Percentiles rank a stretch among this genome's conserved stretches.
Evolutionary conservation across 1,140 invertebrate genomes (phyloP).

Genomic region (Augochlora pura): DNA sequence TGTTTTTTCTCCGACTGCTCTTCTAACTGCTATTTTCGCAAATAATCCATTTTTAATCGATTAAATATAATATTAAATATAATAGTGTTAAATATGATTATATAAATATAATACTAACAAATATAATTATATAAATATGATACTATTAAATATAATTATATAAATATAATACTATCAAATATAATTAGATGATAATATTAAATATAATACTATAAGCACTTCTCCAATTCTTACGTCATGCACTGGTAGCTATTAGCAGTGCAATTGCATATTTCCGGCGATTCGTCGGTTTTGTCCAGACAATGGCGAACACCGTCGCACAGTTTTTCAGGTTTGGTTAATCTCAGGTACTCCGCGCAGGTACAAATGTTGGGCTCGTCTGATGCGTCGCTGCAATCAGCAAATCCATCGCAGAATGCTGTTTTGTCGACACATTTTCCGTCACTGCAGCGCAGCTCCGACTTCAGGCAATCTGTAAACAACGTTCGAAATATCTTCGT

Average conservation of each 20-base stretch:
- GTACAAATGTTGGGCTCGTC: slow-evolving; percentile 86
- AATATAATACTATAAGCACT: neutral
- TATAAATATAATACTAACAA: no score
- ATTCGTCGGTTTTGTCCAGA: slow-evolving; percentile 89
- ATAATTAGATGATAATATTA: no score
- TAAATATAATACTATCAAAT: no score
- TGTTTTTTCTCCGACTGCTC: no score
- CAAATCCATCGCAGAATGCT: slow-evolving; percentile 84
- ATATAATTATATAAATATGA: no score
- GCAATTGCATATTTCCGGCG: slow-evolving; percentile 83
- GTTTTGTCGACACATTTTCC: slow-evolving; percentile 85
- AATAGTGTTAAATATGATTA: no score
- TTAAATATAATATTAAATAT: neutral
- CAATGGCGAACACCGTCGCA: slow-evolving; percentile 92
- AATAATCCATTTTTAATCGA: neutral
- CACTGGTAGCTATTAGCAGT: slow-evolving; percentile 80
- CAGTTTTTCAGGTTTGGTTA: slow-evolving; percentile 83
- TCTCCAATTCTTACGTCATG: slow-evolving; percentile 71
- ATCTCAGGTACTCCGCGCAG: slow-evolving; percentile 85
- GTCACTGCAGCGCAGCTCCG: slow-evolving; percentile 84
- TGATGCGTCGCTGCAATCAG: slow-evolving; percentile 86
- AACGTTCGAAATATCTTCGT: no score
- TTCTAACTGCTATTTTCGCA: no score
- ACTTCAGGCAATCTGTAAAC: slow-evolving; percentile 80
- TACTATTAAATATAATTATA: no score